Conservation (phyloP, 2,888 invertebrate species). For the Anarsia innoxiella region DNA sequence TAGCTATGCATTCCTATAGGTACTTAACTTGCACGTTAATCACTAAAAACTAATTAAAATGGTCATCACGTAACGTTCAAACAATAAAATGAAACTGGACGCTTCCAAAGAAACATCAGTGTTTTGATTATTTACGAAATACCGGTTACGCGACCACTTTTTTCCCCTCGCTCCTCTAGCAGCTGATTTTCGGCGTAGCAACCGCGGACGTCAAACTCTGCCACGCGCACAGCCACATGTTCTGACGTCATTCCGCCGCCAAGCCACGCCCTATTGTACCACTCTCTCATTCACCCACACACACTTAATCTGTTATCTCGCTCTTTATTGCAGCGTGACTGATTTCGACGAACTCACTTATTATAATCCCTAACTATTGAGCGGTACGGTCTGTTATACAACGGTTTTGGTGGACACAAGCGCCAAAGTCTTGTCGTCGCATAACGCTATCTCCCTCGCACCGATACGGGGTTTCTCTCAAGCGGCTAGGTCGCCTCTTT, state of each 20-base stretch:
- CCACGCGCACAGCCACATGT: conserved; percentile 57
- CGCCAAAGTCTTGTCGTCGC: too few species aligned
- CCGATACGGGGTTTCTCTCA: too few species aligned
- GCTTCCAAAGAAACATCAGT: conserved; percentile 18
- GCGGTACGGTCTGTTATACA: conserved; percentile 32
- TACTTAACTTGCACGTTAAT: too few species aligned
- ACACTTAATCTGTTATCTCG: conserved; percentile 30
- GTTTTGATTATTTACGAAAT: conserved; percentile 13
- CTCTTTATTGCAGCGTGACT: conserved; percentile 49
- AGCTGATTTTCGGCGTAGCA: conserved; percentile 68
- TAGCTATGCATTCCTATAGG: too few species aligned
- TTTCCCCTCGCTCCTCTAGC: conserved; percentile 44
- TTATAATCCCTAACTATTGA: conserved; percentile 22
- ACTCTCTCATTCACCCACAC: conserved; percentile 36
- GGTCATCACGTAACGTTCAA: too few species aligned
- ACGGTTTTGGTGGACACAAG: conserved; percentile 22
- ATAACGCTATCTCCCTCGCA: conserved; percentile 37
- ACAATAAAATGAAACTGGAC: too few species aligned
- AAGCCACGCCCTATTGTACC: conserved; percentile 43
- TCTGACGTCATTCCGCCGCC: conserved; percentile 48
- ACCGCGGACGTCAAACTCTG: conserved; percentile 44
- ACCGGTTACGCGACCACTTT: conserved; percentile 25
- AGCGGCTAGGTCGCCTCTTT: conserved; percentile 38
- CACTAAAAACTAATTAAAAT: too few species aligned
- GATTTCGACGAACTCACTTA: conserved; percentile 28